A percentile compares a stretch with the other conserved stretches of the same genome.
Conservation (phyloP, 2,888 invertebrate species). For the Clitarchus hookeri region DNA sequence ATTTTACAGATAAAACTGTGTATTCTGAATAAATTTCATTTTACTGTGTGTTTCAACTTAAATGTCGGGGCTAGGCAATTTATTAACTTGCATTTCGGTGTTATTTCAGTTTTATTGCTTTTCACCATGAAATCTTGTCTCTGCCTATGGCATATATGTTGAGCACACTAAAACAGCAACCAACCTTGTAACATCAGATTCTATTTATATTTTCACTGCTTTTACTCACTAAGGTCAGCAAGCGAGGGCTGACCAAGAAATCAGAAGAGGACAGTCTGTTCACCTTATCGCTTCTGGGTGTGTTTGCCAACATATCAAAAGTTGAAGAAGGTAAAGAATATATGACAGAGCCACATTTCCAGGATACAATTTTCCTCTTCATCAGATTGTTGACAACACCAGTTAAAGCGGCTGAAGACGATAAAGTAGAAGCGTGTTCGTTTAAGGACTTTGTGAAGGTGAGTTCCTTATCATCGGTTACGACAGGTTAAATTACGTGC, state of each 20-base stretch:
- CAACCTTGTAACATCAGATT: too few relatives aligned
- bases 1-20: too few relatives aligned
- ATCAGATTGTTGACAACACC: background rate
- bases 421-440: background rate
- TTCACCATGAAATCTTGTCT: too few relatives aligned
- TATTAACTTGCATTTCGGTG: too few relatives aligned
- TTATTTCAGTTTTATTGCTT: too few relatives aligned
- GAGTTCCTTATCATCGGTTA: background rate
- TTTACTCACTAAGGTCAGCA: background rate
- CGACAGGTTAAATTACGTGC: background rate
- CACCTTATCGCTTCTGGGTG: background rate
- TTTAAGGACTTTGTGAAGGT: background rate
- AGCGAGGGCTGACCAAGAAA: background rate
- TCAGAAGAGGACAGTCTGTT: background rate
- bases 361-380: background rate
- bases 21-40: too few relatives aligned
- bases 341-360: background rate
- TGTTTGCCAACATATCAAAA: background rate
- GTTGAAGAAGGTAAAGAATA: background rate
- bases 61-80: too few relatives aligned
- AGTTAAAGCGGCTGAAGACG: background rate
- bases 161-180: too few relatives aligned
- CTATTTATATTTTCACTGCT: too few relatives aligned
- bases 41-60: too few relatives aligned
- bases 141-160: too few relatives aligned